These are phyloP conservation scores for Phaetusa simplex DNA, from an alignment of 2,113 vertebrate genomes.

Conservation along the genomic window DNA sequence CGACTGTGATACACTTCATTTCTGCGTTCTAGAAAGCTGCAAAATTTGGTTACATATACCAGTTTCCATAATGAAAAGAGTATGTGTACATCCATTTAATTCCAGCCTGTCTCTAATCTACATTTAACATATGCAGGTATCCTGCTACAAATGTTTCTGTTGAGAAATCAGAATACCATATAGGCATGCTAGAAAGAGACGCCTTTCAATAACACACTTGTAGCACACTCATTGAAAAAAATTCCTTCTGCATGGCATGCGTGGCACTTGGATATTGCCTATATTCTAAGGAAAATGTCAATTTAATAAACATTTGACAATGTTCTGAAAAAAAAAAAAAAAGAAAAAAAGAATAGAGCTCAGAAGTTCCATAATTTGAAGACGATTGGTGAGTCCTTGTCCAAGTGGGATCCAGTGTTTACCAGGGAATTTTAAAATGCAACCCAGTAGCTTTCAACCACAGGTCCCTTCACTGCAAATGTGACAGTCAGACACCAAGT, in stretches of 20 bases:
- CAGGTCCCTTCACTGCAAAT: background rate
- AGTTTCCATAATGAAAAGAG: background rate
- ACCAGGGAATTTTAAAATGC: background rate
- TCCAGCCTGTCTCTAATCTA: background rate
- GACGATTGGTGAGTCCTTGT: accelerated
- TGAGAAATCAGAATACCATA: background rate
- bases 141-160: background rate
- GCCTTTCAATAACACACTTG: background rate
- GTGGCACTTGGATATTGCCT: background rate
- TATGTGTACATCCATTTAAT: background rate
- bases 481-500: background rate
- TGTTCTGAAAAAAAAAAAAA: background rate
- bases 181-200: background rate
- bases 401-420: background rate
- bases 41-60: background rate
- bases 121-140: background rate
- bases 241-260: background rate
- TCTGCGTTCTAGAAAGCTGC: background rate
- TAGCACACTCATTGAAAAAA: background rate
- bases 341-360: background rate
- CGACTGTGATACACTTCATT: background rate
- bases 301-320: background rate
- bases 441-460: background rate
- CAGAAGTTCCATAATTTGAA: background rate
- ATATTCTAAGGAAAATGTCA: background rate